Evolutionary conservation across 1,140 invertebrate species (phyloP), one percentile per base, ranked within the genome.

Genomic region (Hycleus phaleratus): DNA sequence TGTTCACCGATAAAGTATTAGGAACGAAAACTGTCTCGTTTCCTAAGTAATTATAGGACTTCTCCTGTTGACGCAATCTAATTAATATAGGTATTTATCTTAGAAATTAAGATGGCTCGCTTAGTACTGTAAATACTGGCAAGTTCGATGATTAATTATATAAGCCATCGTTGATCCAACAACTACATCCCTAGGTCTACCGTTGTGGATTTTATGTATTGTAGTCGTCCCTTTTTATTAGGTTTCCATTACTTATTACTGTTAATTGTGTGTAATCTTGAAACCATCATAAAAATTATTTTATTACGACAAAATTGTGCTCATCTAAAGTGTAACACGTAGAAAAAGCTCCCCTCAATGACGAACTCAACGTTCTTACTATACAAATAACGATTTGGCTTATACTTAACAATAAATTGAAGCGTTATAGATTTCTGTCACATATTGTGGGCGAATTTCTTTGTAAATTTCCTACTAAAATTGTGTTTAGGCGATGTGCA

Each of bases 81-180:
- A 73, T 73, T 73, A 73, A 71, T 73, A 71, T 69, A 69, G 68
- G 70, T 73, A 73, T 73, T 73, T 73, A 73, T 73, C 71, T 73
- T 73, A 71, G 67, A 73, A 73, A 73, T 73, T 73, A 73, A 73
- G 71, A 71, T 65, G 71, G 70, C 59, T 71, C 68, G 71, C 71
- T 71, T 68, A 66, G 64, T 59, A 69, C 56, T 49, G 71, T 67
- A 73, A 73, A 73, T 71, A 73, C 66, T 61, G 69, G 67, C 66
- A 66, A 68, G 67, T 71, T 68, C 63, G 66, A 65, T 73, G 71
- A 73, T 73, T 71, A 73, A 73, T 73, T 73, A 73, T 70, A 70
- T 69, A 68, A 71, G 69, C 62, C 70, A 68, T 71, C 64, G 62
- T 65, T 69, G 66, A 68, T 62, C 68, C 66, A 38, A 55, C 12